Evolutionary conservation across 2,888 invertebrate species (phyloP).

Genomic region (Lacanobia wlatinum): DNA sequence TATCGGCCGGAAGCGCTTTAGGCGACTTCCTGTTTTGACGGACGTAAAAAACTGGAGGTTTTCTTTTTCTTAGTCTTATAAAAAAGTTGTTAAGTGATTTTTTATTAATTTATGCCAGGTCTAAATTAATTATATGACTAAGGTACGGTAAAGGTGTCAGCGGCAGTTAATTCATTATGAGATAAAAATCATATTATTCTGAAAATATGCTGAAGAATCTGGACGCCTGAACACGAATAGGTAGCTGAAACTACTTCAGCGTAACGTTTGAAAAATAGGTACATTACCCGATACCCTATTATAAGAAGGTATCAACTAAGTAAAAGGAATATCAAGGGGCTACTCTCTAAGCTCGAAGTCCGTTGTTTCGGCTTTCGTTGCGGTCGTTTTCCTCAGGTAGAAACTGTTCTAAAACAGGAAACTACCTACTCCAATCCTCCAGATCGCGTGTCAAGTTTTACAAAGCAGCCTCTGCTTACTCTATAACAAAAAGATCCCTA

Average conservation of each 20-base stretch:
- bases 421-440: too few relatives aligned
- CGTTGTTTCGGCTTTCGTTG: too few relatives aligned
- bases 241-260: neutral
- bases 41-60: constrained; percentile 73
- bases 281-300: too few relatives aligned
- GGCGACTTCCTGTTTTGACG: constrained; percentile 89
- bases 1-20: constrained; percentile 91
- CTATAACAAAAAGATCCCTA: constrained; percentile 14
- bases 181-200: neutral
- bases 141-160: neutral
- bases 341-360: too few relatives aligned
- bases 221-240: neutral
- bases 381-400: too few relatives aligned
- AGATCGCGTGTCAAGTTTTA: neutral
- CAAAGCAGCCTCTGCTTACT: neutral
- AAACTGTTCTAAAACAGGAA: too few relatives aligned
- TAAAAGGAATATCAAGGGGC: too few relatives aligned
- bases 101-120: constrained; percentile 30
- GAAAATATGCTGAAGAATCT: neutral
- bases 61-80: constrained; percentile 58
- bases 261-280: neutral
- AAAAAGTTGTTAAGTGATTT: constrained; percentile 54
- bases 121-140: neutral
- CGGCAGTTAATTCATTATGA: neutral
- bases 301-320: too few relatives aligned